Conservation (phyloP, 2,113 vertebrate species). For the Bos javanicus region DNA sequence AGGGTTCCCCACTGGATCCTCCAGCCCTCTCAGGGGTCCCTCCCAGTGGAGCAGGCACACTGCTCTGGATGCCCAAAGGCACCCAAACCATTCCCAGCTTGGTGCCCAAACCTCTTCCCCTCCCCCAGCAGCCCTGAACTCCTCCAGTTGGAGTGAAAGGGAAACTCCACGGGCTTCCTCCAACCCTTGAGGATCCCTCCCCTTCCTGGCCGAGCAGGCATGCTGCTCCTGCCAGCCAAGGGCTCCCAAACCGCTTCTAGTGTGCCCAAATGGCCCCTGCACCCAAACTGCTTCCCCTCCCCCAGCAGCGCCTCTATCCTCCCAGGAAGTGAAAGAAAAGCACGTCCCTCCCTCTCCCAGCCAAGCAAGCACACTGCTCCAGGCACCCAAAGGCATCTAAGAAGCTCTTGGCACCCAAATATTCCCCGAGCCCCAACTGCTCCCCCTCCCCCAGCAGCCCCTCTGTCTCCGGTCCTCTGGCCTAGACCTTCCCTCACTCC, state of each 20-base stretch:
- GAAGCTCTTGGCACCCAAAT: neutral
- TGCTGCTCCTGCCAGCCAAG: neutral
- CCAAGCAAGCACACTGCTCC: neutral
- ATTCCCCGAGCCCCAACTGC: neutral
- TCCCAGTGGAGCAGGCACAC: neutral
- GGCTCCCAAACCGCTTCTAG: neutral
- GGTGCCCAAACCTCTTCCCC: neutral
- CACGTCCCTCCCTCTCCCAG: accelerated
- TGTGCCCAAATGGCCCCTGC: neutral
- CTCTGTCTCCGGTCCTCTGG: neutral
- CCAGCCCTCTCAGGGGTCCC: neutral
- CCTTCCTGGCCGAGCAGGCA: accelerated
- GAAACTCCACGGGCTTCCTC: neutral
- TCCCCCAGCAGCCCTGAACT: neutral
- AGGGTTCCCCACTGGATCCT: neutral
- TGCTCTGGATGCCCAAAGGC: neutral
- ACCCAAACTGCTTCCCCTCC: neutral
- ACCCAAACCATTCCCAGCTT: neutral
- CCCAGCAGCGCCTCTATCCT: neutral
- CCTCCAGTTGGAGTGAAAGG: neutral
- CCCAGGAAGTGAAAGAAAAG: neutral
- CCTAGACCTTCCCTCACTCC: neutral
- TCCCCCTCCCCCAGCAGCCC: neutral
- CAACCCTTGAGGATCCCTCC: neutral
- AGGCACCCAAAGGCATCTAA: neutral